phyloP scores from a whole-genome alignment of 2,797 vertebrate species.

The Lepus oiostolus region DNA sequence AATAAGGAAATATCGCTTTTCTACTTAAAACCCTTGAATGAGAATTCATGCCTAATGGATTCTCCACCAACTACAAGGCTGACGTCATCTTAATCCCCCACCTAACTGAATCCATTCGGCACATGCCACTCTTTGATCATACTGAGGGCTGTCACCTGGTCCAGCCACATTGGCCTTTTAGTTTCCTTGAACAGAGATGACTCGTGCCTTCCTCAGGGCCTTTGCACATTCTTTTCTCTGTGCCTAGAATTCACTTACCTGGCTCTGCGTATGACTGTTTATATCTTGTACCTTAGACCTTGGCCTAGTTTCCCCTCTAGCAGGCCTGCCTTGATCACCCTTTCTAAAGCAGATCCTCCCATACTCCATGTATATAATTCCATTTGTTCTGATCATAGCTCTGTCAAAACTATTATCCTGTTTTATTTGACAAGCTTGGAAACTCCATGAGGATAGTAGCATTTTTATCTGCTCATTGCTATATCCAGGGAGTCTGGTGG shows the following conservation, averaged over 20 bases:
- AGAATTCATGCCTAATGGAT: not conserved
- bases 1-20: not conserved
- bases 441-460: not conserved
- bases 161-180: not conserved
- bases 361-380: not conserved
- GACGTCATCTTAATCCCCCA: not conserved
- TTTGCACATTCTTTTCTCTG: not conserved
- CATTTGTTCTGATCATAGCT: not conserved
- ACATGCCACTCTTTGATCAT: no score
- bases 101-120: not conserved
- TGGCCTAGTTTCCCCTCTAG: not conserved
- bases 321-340: not conserved
- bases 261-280: not conserved
- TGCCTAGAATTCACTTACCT: not conserved
- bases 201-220: not conserved
- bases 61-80: not conserved
- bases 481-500: not conserved
- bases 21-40: not conserved
- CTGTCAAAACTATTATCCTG: not conserved
- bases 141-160: not conserved
- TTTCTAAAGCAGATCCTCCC: not conserved
- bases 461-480: not conserved
- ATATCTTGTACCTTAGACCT: not conserved
- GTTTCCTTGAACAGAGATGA: not conserved
- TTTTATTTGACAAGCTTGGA: not conserved